phyloP scores from a whole-genome alignment of 2,797 vertebrate species.

The Pantherophis vulpinus region DNA sequence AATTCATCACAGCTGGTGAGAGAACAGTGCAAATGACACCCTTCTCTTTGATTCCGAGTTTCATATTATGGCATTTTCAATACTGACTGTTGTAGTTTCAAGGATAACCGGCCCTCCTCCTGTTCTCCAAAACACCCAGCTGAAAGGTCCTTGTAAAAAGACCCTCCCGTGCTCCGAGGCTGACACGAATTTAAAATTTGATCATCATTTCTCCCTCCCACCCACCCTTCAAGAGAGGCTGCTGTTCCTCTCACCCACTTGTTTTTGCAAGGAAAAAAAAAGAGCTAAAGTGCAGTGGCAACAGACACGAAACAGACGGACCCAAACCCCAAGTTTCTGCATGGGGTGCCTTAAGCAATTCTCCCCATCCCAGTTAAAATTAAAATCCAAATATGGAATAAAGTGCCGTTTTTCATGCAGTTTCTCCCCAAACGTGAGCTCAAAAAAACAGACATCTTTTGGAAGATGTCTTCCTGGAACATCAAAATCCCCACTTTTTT shows the following conservation, averaged over 20 bases:
- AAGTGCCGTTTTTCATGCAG: neutral
- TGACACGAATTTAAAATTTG: neutral
- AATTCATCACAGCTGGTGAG: conserved; percentile 45
- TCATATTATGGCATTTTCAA: neutral
- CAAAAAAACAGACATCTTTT: neutral
- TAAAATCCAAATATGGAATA: neutral
- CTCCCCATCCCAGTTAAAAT: neutral
- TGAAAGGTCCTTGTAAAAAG: neutral
- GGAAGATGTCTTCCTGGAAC: neutral
- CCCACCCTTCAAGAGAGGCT: neutral
- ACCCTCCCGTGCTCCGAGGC: accelerated
- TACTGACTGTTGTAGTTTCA: neutral
- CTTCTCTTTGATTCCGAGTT: neutral
- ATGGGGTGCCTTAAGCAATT: neutral
- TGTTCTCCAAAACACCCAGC: too few species aligned
- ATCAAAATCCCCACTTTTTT: neutral
- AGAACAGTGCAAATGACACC: conserved; percentile 49
- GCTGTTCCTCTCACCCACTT: neutral
- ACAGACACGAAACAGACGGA: neutral
- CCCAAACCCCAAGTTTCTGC: neutral
- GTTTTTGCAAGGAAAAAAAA: neutral
- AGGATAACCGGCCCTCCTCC: neutral
- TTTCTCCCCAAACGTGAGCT: neutral
- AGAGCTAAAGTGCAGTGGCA: neutral
- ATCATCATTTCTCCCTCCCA: too few species aligned